Evolutionary conservation across 2,888 invertebrate species (phyloP).

Genomic region (Synergus gifuensis): DNA sequence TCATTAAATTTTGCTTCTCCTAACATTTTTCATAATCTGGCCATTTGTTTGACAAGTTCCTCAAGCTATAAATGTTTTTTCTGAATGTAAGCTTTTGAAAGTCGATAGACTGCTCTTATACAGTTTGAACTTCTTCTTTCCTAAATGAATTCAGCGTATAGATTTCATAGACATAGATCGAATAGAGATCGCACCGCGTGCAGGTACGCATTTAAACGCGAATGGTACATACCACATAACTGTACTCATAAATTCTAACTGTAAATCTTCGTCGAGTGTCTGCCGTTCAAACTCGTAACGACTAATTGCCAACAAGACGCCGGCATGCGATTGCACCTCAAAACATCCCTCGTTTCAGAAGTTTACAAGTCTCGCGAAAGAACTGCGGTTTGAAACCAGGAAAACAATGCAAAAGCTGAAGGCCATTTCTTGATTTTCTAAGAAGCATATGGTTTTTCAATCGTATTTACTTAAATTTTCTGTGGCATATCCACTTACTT

Average conservation of each 20-base stretch:
- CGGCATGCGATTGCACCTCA: constrained; percentile 43
- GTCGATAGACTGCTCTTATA: no score
- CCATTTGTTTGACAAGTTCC: no score
- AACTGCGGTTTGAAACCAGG: not conserved
- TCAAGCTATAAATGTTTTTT: not conserved
- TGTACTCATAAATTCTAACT: constrained; percentile 63
- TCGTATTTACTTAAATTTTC: no score
- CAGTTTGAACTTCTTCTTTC: no score
- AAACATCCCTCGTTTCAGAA: constrained; percentile 1
- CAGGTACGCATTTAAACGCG: constrained; percentile 49
- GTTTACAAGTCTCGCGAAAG: not conserved
- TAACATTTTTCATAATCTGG: no score
- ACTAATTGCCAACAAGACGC: constrained; percentile 58
- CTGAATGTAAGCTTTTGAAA: not conserved
- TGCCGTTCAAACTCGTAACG: constrained; percentile 56
- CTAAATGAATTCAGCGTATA: constrained; percentile 23
- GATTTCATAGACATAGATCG: constrained; percentile 45
- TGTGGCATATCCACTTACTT: no score
- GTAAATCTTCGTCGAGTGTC: constrained; percentile 58
- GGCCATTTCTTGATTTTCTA: not conserved
- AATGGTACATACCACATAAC: constrained; percentile 57
- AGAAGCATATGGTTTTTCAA: not conserved
- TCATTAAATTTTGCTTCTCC: no score
- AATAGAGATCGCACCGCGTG: constrained; percentile 46
- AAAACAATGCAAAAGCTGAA: not conserved